Base-by-base conservation (phyloP, 2,113 vertebrate species). In the Xenopus tropicalis region DNA sequence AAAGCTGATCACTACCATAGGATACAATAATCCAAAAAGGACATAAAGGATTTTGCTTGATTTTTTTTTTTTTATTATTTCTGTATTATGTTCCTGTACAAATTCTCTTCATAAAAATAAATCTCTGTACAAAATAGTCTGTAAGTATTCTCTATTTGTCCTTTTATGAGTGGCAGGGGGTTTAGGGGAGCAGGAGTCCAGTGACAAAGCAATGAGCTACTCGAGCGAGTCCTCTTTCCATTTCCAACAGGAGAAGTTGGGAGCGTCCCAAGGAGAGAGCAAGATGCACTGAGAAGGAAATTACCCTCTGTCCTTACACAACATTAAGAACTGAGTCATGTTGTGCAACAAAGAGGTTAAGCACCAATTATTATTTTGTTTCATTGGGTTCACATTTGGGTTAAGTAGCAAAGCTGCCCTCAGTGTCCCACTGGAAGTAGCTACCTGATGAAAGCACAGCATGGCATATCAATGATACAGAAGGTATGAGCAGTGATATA, bases 91-190 rank as follows among this genome's bases (percentile, higher is more conserved):
- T 93, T 92, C 92, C 96, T 97, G 96, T 99, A 99, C 94, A 99
- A 99, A 98, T 93, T 93, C 92, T 92, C 90, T 91, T 90, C 95
- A 99, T 94, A 98, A 99, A 98, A 99, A 99, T 99, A 99, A 96
- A 99, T 97, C 95, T 99, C 97, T 99, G 94, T 99, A 98, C 97
- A 99, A 99, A 99, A 93, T 83, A 86, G 80, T 88, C 82, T 85
- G 80, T 69, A 54, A 54, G 79, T 83, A 85, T 81, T 54, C 17
- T 80, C 80, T 82, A 83, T 87, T 84, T 86, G 83, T 87, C 58
- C 78, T 77, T 83, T 79, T 54, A 21, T 63, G 78, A 77, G 79
- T 85, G 81, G 78, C 70, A 6, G 58, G 73, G 77, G 71, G 72
- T 43, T 25, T 42, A 43, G 80, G 29, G 61, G 37, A 62, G 52